Conservation (phyloP, 1,140 invertebrate species). For the Arion vulgaris region DNA sequence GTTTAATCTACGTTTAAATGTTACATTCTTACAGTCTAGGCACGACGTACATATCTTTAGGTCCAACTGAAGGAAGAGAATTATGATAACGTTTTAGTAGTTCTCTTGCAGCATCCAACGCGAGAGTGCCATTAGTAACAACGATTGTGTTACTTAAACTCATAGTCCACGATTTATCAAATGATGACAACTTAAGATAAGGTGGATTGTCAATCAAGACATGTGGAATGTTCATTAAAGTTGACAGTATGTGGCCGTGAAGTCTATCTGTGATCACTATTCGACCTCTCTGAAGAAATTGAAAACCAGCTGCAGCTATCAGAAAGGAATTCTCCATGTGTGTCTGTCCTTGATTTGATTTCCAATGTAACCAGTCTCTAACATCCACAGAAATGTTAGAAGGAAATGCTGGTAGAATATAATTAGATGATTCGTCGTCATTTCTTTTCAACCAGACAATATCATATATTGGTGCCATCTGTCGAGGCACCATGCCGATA, state of each 20-base stretch:
- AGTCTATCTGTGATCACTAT: no score
- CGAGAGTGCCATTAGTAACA: no score
- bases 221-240: constrained; percentile 50
- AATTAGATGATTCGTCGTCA: constrained; percentile 33
- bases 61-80: no score
- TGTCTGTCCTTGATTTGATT: neutral
- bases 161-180: no score
- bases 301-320: constrained; percentile 36
- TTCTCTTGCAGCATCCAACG: no score
- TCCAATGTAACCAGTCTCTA: constrained; percentile 34
- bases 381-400: constrained; percentile 26
- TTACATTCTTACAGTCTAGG: no score
- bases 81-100: no score
- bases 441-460: constrained; percentile 38
- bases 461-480: constrained; percentile 31
- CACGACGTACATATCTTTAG: no score
- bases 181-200: constrained; percentile 44
- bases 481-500: constrained; percentile 21
- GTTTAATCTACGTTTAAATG: no score
- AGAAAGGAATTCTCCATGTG: constrained; percentile 38
- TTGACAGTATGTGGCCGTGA: no score
- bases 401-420: constrained; percentile 26
- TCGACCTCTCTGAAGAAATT: no score
- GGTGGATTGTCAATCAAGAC: constrained; percentile 49
- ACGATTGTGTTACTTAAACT: no score